Conservation (phyloP, 2,113 vertebrate genomes). For the Chlamydotis undulata region DNA sequence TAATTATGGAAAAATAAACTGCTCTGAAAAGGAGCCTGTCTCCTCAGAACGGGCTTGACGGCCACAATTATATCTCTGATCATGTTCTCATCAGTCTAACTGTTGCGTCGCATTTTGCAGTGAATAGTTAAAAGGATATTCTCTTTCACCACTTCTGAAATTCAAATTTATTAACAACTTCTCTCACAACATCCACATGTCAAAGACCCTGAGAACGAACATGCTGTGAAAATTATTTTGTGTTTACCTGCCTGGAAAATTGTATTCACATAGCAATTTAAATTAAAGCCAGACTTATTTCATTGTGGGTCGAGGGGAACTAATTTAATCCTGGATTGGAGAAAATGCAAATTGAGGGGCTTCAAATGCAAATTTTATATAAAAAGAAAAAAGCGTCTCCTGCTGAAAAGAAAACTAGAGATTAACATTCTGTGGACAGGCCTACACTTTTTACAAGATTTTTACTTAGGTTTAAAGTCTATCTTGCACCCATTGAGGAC, state of each 20-base stretch:
- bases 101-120: neutral
- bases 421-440: conserved; percentile 65
- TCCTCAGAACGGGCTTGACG: neutral
- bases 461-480: conserved; percentile 50
- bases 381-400: conserved; percentile 55
- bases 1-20: conserved; percentile 52
- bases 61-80: conserved; percentile 24
- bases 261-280: conserved; percentile 72
- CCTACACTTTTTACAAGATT: conserved; percentile 50
- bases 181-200: neutral
- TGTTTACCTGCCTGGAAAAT: conserved; percentile 80
- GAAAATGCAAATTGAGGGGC: conserved; percentile 76
- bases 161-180: conserved; percentile 38
- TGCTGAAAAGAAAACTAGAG: conserved; percentile 70
- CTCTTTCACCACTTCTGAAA: conserved; percentile 35
- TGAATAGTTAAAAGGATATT: conserved; percentile 42
- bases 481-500: neutral
- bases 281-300: conserved; percentile 73
- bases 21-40: conserved; percentile 5
- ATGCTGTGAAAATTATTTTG: conserved; percentile 70
- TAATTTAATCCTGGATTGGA: conserved; percentile 61
- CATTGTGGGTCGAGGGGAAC: conserved; percentile 28
- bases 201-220: conserved; percentile 56
- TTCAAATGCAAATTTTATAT: conserved; percentile 79
- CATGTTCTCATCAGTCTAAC: neutral